Conservation (phyloP, 2,113 vertebrate genomes). For the Notothenia rossii region DNA sequence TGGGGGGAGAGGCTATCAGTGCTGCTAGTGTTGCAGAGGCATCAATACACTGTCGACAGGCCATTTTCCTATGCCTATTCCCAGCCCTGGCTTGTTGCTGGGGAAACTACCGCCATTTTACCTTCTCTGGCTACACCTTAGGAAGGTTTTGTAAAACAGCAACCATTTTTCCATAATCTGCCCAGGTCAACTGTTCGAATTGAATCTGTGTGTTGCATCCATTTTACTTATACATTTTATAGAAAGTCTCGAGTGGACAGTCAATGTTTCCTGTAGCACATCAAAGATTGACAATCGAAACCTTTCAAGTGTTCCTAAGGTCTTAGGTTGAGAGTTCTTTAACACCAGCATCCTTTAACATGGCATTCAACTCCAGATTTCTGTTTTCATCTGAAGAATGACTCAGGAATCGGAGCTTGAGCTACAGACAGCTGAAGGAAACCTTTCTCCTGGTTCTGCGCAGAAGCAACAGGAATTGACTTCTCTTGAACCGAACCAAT, state of each 20-base stretch:
- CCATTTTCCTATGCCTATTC: conserved; percentile 83
- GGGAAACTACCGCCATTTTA: conserved; percentile 84
- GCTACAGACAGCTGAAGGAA: neutral
- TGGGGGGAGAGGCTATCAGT: conserved; percentile 53
- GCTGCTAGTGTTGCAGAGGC: conserved; percentile 81
- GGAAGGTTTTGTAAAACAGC: conserved; percentile 63
- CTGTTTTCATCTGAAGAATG: conserved; percentile 7
- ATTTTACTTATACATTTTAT: conserved; percentile 1
- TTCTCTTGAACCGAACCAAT: neutral
- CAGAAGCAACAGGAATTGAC: neutral
- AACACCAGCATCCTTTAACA: neutral
- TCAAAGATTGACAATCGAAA: conserved; percentile 4
- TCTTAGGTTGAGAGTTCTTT: conserved; percentile 13
- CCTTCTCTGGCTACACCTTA: conserved; percentile 65
- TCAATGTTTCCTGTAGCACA: neutral
- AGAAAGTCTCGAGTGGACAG: conserved; percentile 3
- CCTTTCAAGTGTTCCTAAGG: neutral
- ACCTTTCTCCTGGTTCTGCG: neutral
- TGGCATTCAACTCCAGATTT: conserved; percentile 3
- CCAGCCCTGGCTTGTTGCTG: conserved; percentile 83
- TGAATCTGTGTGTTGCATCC: neutral
- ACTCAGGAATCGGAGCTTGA: neutral
- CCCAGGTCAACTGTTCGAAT: conserved; percentile 14
- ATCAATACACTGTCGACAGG: conserved; percentile 85
- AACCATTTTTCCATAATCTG: conserved; percentile 14